Base-by-base conservation (phyloP, 2,113 vertebrate species). In the Prunella fulvescens region DNA sequence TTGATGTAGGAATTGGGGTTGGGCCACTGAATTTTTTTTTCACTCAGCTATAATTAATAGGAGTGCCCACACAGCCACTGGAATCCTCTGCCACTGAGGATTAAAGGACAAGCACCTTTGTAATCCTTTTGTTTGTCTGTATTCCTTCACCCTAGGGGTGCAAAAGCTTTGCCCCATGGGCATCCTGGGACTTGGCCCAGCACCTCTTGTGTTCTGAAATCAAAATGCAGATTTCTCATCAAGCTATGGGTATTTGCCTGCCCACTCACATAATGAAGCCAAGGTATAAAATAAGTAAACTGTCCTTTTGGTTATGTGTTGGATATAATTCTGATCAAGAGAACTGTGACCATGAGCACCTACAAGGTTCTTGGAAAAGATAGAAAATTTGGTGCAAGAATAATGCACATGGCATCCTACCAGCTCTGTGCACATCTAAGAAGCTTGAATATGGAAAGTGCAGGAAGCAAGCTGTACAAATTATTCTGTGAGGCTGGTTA, bases 401-500 rank as follows among this genome's bases (percentile, higher is more conserved):
- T 66, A 86, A 47, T 40, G 64, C 47, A 56, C 16, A 6, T 64
- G 67, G 51, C 42, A 67, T 66, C 39, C 14, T 92, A 10, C 58
- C 39, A 78, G 35, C 72, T 74, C 47, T 88, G 19, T 60, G 17
- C 64, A 83, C 23, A 47, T 84, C 39, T 86, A 62, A 88, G 39
- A 35, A 86, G 14, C 29, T 76, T 51, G 71, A 81, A 29, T 74
- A 88, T 47, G 39, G 22, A 86, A 92, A 88, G 14, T 58, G 33
- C 64, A 81, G 86, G 86, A 93, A 88, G 40, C 51, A 81, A 66
- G 14, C 76, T 83, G 64, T 40, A 81, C 56, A 78, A 58, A 81
- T 71, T 93, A 74, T 67, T 94, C 72, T 96, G 39, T 83, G 56
- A 92, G 69, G 80, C 81, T 74, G 22, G 26, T 81, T 92, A 62